Evolutionary conservation across 2,113 vertebrate genomes (phyloP), one percentile per base, ranked within the genome.

Genomic region (Pomatorhinus ruficollis): DNA sequence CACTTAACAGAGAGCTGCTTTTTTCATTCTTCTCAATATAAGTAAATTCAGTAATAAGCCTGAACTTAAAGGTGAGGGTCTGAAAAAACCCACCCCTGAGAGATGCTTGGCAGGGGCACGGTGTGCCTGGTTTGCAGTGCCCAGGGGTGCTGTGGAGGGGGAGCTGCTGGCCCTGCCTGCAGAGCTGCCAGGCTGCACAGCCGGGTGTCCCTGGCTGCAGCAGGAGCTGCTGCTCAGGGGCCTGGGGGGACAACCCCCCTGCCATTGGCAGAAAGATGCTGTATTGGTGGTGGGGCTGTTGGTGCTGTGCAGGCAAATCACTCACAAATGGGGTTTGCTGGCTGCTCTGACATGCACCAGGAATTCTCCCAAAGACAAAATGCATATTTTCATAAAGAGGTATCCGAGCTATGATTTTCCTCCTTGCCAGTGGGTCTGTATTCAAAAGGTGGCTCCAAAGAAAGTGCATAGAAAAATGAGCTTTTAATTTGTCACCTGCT

Each of bases 401-500:
- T 53, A 40, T 50, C 79, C 1, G 18, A 4, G 68, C 39, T 75
- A 24, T 80, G 71, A 42, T 57, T 42, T 89, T 39, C 25, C 20
- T 66, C 53, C 33, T 92, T 94, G 77, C 77, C 45, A 25, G 31
- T 90, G 53, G 42, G 28, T 74, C 68, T 91, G 66, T 86, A 30
- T 77, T 94, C 50, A 89, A 87, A 93, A 86, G 30, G 45, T 74
- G 69, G 45, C 20, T 74, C 61, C 90, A 77, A 89, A 95, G 68
- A 96, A 94, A 95, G 93, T n/a, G 65, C 53, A 65, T n/a, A 80
- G 90, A 91, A 95, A 96, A 95, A 90, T 25, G 77, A 86, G 89
- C 65, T 97, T 97, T 97, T 92, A 91, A 92, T 95, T 87, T 94
- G 87, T 97, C 66, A 86, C 85, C 90, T 92, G 75, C 83, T 92